Percentiles rank a stretch among this genome's conserved stretches.
Conservation (phyloP, 2,113 vertebrate species). For the Dissostichus mawsoni region DNA sequence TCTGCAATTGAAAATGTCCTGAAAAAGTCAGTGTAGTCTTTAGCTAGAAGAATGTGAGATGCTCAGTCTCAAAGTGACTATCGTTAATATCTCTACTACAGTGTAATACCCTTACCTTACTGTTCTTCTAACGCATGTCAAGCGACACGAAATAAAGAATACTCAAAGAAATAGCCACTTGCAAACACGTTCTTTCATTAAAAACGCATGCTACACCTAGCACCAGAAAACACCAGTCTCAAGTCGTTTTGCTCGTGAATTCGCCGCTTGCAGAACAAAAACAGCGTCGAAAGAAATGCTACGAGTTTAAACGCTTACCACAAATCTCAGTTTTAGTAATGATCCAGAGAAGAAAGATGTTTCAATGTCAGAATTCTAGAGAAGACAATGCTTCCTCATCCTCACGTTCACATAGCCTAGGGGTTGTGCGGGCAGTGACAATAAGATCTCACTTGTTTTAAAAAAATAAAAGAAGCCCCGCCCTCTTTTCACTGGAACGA, state of each 20-base stretch:
- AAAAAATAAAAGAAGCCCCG: not conserved
- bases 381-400: not conserved
- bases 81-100: no score
- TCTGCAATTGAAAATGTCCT: no score
- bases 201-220: not conserved
- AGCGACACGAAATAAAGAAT: not conserved
- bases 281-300: not conserved
- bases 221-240: not conserved
- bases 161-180: not conserved
- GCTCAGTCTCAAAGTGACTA: no score
- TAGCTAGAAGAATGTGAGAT: not conserved
- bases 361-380: not conserved
- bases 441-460: not conserved
- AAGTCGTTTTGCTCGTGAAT: not conserved
- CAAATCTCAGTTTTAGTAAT: not conserved
- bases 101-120: no score
- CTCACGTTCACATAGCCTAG: no score
- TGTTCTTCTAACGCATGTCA: not conserved
- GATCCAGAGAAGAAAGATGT: not conserved
- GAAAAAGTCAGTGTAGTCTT: not conserved
- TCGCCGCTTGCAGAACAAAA: not conserved
- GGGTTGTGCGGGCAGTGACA: no score
- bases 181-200: no score
- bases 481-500: not conserved
- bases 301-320: not conserved